Conservation (phyloP, 35 echinoderm and acorn worm genomes). For the Hemicentrotus pulcherrimus region DNA sequence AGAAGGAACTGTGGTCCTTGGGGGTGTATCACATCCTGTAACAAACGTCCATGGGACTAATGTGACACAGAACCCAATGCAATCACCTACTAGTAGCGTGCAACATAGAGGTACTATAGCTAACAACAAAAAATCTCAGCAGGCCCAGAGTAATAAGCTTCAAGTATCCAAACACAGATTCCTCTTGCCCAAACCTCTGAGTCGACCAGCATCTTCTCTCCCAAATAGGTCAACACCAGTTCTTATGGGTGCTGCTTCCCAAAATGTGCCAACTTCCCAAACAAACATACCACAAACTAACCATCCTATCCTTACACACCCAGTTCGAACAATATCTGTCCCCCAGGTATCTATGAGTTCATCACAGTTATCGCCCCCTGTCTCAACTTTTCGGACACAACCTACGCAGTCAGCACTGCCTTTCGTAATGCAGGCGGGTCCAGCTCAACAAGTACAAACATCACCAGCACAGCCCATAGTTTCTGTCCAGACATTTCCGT, state of each 20-base stretch:
- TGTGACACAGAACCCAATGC: neutral
- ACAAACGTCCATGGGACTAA: neutral
- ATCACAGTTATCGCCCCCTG: neutral
- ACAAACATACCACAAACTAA: neutral
- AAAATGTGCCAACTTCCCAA: neutral
- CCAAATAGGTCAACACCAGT: neutral
- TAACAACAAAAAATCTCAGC: neutral
- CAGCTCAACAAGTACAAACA: neutral
- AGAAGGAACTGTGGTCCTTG: neutral
- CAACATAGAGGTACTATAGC: neutral
- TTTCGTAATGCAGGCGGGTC: neutral
- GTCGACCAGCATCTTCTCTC: neutral
- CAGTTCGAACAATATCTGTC: constrained; percentile 2
- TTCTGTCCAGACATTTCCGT: neutral
- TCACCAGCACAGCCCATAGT: neutral
- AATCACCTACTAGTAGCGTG: neutral
- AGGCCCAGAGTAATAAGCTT: neutral
- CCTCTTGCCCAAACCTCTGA: neutral
- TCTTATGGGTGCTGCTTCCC: neutral
- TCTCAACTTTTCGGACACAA: neutral
- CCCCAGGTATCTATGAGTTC: neutral
- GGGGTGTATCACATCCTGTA: neutral
- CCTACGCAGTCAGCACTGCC: neutral
- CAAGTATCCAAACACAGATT: neutral
- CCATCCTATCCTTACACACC: neutral